Evolutionary conservation across 2,888 invertebrate genomes (phyloP), one percentile per base, ranked within the genome.

Genomic region (Auanema freiburgensis): DNA sequence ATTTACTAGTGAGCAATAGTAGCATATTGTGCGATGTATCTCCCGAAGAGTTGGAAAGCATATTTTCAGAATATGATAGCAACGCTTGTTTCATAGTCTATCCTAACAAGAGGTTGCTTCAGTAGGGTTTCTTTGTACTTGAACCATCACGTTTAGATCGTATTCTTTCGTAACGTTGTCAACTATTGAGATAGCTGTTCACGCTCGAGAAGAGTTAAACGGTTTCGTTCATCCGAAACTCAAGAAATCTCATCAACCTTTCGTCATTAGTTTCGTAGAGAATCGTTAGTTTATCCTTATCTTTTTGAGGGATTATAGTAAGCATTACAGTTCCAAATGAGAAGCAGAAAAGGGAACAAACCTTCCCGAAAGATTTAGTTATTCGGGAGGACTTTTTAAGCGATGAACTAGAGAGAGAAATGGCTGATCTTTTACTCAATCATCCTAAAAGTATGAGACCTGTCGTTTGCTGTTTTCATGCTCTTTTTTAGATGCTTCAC

Each of bases 11-110:
- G 23, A 71, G 71, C 53, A 78, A 78, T 59, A 77, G 75, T 65
- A 74, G 77, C 52, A 69, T 75, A 3, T 57, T 78, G 1, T 77
- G 78, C 51, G 76, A 74, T 1, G 79, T 78, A 4, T 62, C 74
- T 0, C 63, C 72, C 33, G 77, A 75, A 65, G 72, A 78, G 40
- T 68, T 79, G 23, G 72, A 76, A 55, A 54, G 33, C 8, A 71
- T 79, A 24, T 75, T 79, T 59, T 46, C 59, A 1, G 62, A 62
- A 0, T 67, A 70, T 44, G 77, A 76, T 24, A 24, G 52, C 0
- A 12, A 57, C 10, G 67, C 67, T 24, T 52, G 73, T 49, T 74
- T 71, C 53, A 46, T 75, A 14, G 76, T 78, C 10, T 78, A 62
- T 49, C 78, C 78, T 10, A 75, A 74, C 53, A 74, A 74, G 63